These are phyloP conservation scores for Tragelaphus eurycerus DNA, from an alignment of 2,797 vertebrate genomes.

Conservation along the genomic window DNA sequence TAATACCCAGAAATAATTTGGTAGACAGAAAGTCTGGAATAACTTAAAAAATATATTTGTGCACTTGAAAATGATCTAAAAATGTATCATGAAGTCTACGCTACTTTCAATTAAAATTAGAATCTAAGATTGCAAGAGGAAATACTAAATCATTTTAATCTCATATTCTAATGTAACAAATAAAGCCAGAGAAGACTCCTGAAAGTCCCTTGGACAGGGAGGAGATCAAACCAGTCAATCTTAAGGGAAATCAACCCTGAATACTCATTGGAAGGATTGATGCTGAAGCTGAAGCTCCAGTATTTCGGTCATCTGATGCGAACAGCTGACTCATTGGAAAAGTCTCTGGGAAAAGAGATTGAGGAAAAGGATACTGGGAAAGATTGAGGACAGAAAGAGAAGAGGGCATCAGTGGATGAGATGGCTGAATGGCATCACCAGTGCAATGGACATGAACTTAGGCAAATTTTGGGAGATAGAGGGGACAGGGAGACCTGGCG, in stretches of 20 bases:
- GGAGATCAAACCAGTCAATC: background rate
- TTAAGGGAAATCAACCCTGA: background rate
- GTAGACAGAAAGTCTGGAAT: background rate
- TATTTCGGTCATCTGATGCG: accelerated
- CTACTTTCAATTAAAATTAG: conserved; percentile 17
- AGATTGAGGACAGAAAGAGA: background rate
- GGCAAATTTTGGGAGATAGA: background rate
- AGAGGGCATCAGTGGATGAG: background rate
- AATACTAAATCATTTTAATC: background rate
- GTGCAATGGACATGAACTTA: background rate
- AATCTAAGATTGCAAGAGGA: background rate
- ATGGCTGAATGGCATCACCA: background rate
- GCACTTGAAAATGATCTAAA: conserved; percentile 28
- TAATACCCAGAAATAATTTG: background rate
- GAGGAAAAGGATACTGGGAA: background rate
- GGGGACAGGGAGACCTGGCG: background rate
- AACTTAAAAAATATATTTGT: background rate
- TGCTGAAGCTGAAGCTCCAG: background rate
- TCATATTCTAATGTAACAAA: background rate
- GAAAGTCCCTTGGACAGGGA: background rate
- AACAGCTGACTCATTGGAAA: background rate
- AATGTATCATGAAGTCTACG: background rate
- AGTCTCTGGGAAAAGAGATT: background rate
- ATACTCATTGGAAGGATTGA: background rate
- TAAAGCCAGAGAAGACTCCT: background rate